These are phyloP conservation scores for Rostratula benghalensis DNA, from an alignment of 2,113 vertebrate genomes.

Conservation along the genomic window DNA sequence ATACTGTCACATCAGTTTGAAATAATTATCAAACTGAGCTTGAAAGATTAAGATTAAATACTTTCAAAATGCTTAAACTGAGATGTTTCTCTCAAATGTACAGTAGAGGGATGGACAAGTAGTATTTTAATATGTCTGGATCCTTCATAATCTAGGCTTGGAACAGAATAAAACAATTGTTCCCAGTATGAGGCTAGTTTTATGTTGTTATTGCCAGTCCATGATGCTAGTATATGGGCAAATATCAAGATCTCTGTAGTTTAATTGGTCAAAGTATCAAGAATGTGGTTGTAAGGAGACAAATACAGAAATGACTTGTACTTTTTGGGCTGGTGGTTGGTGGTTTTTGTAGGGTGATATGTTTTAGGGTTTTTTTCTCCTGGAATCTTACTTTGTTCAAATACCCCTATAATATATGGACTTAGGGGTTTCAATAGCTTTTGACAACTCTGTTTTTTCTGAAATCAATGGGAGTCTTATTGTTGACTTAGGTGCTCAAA, in stretches of 20 bases:
- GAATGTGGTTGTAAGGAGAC: background rate
- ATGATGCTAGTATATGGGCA: background rate
- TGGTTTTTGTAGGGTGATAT: background rate
- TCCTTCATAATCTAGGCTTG: background rate
- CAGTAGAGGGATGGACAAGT: background rate
- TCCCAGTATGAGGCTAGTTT: background rate
- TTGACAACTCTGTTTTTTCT: background rate
- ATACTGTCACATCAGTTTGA: background rate
- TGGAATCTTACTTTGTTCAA: background rate
- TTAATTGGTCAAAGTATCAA: background rate
- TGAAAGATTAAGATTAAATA: conserved; percentile 28
- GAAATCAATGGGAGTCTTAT: background rate
- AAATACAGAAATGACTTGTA: background rate
- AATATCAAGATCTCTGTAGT: background rate
- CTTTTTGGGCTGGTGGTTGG: background rate
- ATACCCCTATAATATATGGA: rapidly evolving
- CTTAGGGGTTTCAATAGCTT: background rate
- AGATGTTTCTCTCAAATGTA: background rate
- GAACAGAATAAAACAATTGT: background rate
- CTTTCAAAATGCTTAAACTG: background rate
- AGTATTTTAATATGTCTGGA: background rate
- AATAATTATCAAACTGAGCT: conserved; percentile 3
- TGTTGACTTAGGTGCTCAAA: background rate
- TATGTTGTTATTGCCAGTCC: background rate
- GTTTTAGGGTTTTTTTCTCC: background rate